Evolutionary conservation across 2,113 vertebrate genomes (phyloP), one percentile per base, ranked within the genome.

Genomic region (Vireo altiloquus): DNA sequence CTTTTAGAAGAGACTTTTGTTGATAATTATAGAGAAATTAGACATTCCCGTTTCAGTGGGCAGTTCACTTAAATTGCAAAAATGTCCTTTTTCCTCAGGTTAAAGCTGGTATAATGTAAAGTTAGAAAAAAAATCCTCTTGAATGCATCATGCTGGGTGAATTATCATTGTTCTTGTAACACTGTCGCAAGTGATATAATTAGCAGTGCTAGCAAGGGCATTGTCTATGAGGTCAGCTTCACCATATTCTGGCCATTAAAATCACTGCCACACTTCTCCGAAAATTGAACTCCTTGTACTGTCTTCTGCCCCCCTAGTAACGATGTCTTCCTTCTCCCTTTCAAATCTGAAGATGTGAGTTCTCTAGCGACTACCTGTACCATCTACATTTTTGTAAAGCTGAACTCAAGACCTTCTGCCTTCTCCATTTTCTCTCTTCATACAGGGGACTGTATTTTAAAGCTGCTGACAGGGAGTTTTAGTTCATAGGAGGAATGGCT

Each of bases 191-290:
- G 64, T 91, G 87, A 83, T 89, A 56, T 87, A 97, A 97, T 96
- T 96, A 97, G 74, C 13, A 5, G 59, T 74, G 52, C 61, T 84
- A 94, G 82, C 53, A 95, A 95, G 89, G 60, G 13, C 85, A 78
- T 46, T 54, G 53, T 79, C 70, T 37, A 15, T 22, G 40, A 61
- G 80, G 72, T 97, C 94, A 90, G 56, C 84, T 92, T 85, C 65
- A 85, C 16, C 17, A 1, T 82, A 31, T 56, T 92, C 31, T 76
- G 59, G 21, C 42, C 71, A 10, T 47, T 94, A 23, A 74, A 95
- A 96, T 91, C 92, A 82, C 56, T 4, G 11, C 19, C 68, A 60
- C 70, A 39, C 14, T 64, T 74, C 80, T 42, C 49, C 22, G 30
- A 89, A 94, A 97, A 90, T 87, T 92, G 87, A 94, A 93, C 15